Evolutionary conservation across 2,113 vertebrate genomes (phyloP), one percentile per base, ranked within the genome.

Genomic region (Amia ocellicauda): DNA sequence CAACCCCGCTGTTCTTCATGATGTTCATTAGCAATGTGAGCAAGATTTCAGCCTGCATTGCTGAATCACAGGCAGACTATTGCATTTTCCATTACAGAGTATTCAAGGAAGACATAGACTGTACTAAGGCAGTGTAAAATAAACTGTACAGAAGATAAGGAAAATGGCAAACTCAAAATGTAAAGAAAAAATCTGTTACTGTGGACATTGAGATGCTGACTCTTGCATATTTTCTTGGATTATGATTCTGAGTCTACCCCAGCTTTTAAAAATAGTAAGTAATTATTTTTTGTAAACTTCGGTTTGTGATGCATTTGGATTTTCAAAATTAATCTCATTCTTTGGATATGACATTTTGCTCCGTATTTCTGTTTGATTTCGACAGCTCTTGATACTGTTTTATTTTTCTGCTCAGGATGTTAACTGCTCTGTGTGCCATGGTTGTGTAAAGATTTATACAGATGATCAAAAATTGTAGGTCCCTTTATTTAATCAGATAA

Each of bases 1-100:
- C 60, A 72, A 74, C 71, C 71, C 70, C 75, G 72, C 74, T 75
- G 56, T 75, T 69, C 71, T 71, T 42, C 57, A 76, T 69, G 75
- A 69, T 84, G 78, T 58, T 83, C 75, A 83, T 75, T 76, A 72
- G 73, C 74, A 81, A 69, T 74, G 67, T 75, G 79, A 81, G 62
- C 70, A 62, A 74, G 75, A 64, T 80, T 77, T 47, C 45, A 67
- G 61, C 31, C 31, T 36, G 31, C 5, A 36, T 36, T 36, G 31
- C 31, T 36, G 31, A 36, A 65, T 9, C 5, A 10, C 62, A 13
- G 55, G 52, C 40, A 45, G 28, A 16, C 13, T 40, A 24, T 36
- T 16, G 23, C 22, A 28, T 41, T 16, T 0, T 19, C 31, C 22
- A 24, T 19, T 53, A 26, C 7, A 53, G 23, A 36, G 14, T 41